Base-by-base conservation (phyloP, 2,113 vertebrate species). In the Dunckerocampus dactyliophorus region DNA sequence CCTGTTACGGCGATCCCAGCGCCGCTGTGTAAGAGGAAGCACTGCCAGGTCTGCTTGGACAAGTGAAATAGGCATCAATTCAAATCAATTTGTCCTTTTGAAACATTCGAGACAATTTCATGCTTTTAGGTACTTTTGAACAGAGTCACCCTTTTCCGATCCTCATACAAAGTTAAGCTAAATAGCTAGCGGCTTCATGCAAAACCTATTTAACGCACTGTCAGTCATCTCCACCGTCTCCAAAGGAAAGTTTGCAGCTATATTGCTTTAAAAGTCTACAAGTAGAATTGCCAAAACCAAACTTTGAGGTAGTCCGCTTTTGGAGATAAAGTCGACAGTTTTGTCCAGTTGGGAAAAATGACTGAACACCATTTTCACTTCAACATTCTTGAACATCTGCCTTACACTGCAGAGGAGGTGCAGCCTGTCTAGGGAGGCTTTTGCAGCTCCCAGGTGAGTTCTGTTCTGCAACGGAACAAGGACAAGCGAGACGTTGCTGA, bases 381-480 rank as follows among this genome's bases (percentile, higher is more conserved):
- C 31, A 20, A 31, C 17, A 57, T 59, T 57, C 53, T 63, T 63
- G 59, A 74, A 73, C 68, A 68, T 60, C 55, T 63, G 64, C 52
- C 46, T 34, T n/a, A 51, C 72, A 48, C 14, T 67, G 67, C 58
- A 57, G 21, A 62, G 37, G 61, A 74, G 58, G 24, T 24, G 53
- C 54, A 62, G 24, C 0, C 1, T 55, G 76, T 81, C 77, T 69
- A 58, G 1, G 28, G 76, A 62, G 74, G 72, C 47, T 58, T 52
- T 10, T 60, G 54, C 48, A 47, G 69, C 47, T 67, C 77, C 72
- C 72, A 68, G 68, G 74, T 80, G 59, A 47, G 57, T 43, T 37
- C 62, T 54, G 46, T 16, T 62, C 63, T 46, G 67, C 63, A 37
- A 8, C 50, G 57, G 52, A 69, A 67, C 19, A 14, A 69, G 55